Base-by-base conservation (phyloP, 1,140 invertebrate species). In the Trinorchestia longiramus region DNA sequence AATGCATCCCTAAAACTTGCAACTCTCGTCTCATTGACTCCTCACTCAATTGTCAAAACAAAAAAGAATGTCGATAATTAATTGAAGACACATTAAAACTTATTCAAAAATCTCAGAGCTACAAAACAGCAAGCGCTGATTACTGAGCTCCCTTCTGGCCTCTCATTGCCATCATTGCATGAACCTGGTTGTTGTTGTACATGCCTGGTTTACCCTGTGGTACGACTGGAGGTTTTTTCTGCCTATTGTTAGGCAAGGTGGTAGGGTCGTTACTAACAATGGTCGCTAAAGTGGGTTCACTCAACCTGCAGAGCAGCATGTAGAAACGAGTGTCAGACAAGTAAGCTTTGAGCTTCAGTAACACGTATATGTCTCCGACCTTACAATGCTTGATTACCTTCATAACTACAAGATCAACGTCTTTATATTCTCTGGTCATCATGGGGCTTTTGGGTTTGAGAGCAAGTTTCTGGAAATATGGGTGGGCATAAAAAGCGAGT, bases 281-380 rank as follows among this genome's bases (percentile, higher is more conserved):
- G 1, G 41, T 40, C 28, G 92, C 92, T 8, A 94, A 40, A 23
- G 92, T 17, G 43, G 92, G 92, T 28, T 94, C 92, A 45, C 43
- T 45, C 43, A 94, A 40, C 40, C 92, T 8, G 40, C 92, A 94
- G 17, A 94, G 43, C 92, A 94, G 47, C 43, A 94, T 44, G 92
- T 94, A 94, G 43, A 43, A 94, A 6, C 92, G 41, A 40, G 92
- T 94, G 43, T 94, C 44, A 11, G 92, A 94, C 36, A 94, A 6
- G 44, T 45, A 45, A 94, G 92, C 92, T 47, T 91, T 96, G 42
- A 96, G 87, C 42, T 91, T 96, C 44, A 90, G 28, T 1, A 96
- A 44, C 19, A 96, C 47, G 87, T 96, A 96, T 43, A 96, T 90
- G 43, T 96, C 95, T 91, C 95, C 95, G 41, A 96, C 95, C 88